phyloP scores from a whole-genome alignment of 2,113 vertebrate species.

The Seriola quinqueradiata region DNA sequence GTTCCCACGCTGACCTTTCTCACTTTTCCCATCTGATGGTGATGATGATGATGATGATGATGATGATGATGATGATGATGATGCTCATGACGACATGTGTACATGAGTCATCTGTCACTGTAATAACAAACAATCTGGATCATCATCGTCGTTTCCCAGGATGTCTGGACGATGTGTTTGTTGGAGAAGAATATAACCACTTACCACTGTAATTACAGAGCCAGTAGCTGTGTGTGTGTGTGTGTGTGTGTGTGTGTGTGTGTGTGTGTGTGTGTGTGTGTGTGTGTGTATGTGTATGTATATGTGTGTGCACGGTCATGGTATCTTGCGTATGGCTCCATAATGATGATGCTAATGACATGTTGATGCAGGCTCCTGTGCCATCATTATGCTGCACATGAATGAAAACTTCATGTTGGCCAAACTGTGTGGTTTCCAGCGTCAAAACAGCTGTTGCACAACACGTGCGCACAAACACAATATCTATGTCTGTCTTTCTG shows the following conservation, averaged over 20 bases:
- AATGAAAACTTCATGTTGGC: slow-evolving; percentile 34
- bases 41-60: slow-evolving; percentile 18
- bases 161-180: slow-evolving; percentile 35
- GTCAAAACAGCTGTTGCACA: slow-evolving; percentile 30
- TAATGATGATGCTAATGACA: slow-evolving; percentile 65
- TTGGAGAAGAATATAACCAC: slow-evolving; percentile 19
- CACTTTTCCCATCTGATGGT: neutral
- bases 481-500: slow-evolving; percentile 18
- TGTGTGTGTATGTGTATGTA: slow-evolving; percentile 25
- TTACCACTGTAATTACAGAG: slow-evolving; percentile 53
- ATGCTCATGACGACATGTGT: slow-evolving; percentile 22
- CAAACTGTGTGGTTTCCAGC: slow-evolving; percentile 18
- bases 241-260: slow-evolving; percentile 21
- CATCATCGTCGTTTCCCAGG: slow-evolving; percentile 24
- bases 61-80: slow-evolving; percentile 5
- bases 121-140: slow-evolving; percentile 36
- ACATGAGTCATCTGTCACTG: slow-evolving; percentile 49
- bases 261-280: slow-evolving; percentile 27
- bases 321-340: slow-evolving; percentile 7
- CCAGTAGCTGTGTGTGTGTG: slow-evolving; percentile 20
- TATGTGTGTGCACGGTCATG: slow-evolving; percentile 20
- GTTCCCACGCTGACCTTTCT: slow-evolving; percentile 11
- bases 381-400: slow-evolving; percentile 53
- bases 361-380: slow-evolving; percentile 43
- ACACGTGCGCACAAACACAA: slow-evolving; percentile 4